These are phyloP conservation scores for Zaprionus inermis DNA, from an alignment of 1,140 invertebrate genomes.

Conservation along the genomic window DNA sequence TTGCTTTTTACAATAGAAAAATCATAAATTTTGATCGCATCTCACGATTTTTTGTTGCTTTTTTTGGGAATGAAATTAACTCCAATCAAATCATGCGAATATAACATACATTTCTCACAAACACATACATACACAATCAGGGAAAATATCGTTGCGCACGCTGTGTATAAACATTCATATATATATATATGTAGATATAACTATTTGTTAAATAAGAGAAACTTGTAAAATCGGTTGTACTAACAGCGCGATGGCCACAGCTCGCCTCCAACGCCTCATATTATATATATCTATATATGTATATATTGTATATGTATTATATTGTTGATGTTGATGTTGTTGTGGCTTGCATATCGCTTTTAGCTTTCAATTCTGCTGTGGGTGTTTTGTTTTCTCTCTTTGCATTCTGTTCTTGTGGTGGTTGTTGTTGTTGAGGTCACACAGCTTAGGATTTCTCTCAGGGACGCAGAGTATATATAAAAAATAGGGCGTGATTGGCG, in stretches of 20 bases:
- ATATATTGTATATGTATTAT: slow-evolving; percentile 22
- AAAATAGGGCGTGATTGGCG: neutral
- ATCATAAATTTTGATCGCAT: slow-evolving; percentile 43
- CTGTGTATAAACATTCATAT: slow-evolving; percentile 25
- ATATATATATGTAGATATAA: slow-evolving; percentile 22
- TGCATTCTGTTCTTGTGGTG: too few species aligned
- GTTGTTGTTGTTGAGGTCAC: slow-evolving; percentile 7
- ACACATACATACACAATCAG: slow-evolving; percentile 26
- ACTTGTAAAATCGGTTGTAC: slow-evolving; percentile 59
- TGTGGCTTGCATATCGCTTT: slow-evolving; percentile 5
- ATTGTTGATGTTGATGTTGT: neutral
- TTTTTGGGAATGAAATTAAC: slow-evolving; percentile 19
- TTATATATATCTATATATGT: slow-evolving; percentile 29
- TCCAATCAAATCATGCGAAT: slow-evolving; percentile 12
- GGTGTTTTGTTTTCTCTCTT: slow-evolving; percentile 9
- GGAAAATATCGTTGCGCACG: slow-evolving; percentile 27
- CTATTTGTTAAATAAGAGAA: slow-evolving; percentile 44
- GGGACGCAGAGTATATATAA: neutral
- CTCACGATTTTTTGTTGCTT: neutral
- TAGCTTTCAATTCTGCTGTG: slow-evolving; percentile 21
- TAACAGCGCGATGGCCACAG: slow-evolving; percentile 32
- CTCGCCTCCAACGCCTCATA: slow-evolving; percentile 4
- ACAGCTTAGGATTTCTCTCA: slow-evolving; percentile 8
- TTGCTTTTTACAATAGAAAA: slow-evolving; percentile 42
- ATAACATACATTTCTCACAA: slow-evolving; percentile 11